Evolutionary conservation across 2,113 vertebrate species (phyloP), one percentile per base, ranked within the genome.

Genomic region (Pachycephala philippinensis): DNA sequence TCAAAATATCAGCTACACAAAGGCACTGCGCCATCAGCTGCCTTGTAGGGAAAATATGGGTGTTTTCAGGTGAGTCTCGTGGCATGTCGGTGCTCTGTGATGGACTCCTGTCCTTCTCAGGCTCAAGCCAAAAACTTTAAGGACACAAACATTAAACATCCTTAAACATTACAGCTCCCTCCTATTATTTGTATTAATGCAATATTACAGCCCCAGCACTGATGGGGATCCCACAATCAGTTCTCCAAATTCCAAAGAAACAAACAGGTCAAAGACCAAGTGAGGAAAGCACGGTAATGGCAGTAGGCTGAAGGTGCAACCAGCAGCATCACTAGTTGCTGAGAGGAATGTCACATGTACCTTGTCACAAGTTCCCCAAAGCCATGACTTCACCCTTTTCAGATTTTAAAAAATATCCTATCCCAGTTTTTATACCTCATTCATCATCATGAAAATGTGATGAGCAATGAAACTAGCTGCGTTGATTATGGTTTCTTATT

Each of bases 401-500:
- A 81, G 37, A 11, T 77, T 74, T 78, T 33, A 65, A 74, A 84
- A 93, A 61, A 39, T 37, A 66, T 50, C 49, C 40, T 37, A 27
- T 33, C 42, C 59, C 54, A 31, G 20, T 56, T 90, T 83, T 90
- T 60, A 94, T 16, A 90, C 26, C 18, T 76, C 40, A 45, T 82
- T 86, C 11, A 77, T 87, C 68, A 78, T 56, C 64, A 79, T 33
- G 65, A 76, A 90, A 92, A 86, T 27, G 37, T 12, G 9, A 88
- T 47, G 26, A 92, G 49, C 69, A 84, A 72, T 81, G 79, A 52
- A 93, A 89, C 15, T 11, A 40, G 18, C 35, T 66, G 53, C 56
- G 60, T 74, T 78, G 68, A 68, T 63, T 49, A 26, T 45, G 21
- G 10, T 60, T 93, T 60, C 85, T 76, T 84, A 88, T 87, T 90